Base-by-base conservation (phyloP, 2,113 vertebrate genomes). In the Anhinga anhinga region DNA sequence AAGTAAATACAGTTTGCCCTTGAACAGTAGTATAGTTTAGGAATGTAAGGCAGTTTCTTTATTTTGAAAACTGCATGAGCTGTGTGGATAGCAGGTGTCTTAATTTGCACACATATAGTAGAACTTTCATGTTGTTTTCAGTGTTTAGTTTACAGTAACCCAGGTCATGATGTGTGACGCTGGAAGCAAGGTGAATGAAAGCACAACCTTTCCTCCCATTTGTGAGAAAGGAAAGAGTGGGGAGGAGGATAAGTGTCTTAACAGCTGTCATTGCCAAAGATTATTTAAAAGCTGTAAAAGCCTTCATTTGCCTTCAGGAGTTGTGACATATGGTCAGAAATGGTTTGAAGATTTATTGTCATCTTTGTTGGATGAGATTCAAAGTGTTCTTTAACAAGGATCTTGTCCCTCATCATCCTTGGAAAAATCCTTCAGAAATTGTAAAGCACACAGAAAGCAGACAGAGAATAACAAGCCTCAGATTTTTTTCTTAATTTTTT, bases 301-400 rank as follows among this genome's bases (percentile, higher is more conserved):
- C 95, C 97, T 98, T 98, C 84, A 95, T 98, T 98, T 98, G 98
- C 98, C 97, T 98, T 98, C 91, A 98, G 97, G 98, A 98, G 96
- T 98, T 98, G 95, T 98, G 98, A 98, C 98, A 99, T 98, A 99
- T 98, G 98, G 98, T 97, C 98, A 98, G 97, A 98, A 98, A 98
- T 98, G 93, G 94, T 97, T 98, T 97, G 96, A 98, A 98, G 98
- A 99, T 99, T 99, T 99, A 98, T 98, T 98, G 95, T 98, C 96
- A 95, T 98, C 97, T 96, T 95, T 91, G 82, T 96, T 98, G 98
- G 98, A 98, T 98, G 97, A 97, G 97, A 98, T 97, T 97, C 94
- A 98, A 97, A 98, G 98, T 97, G 89, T 95, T 98, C 96, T 98
- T 97, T 96, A 96, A 95, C 93, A 91, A 98, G 95, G 96, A 98